phyloP scores from a whole-genome alignment of 2,113 vertebrate genomes.

The Pedionomus torquatus region DNA sequence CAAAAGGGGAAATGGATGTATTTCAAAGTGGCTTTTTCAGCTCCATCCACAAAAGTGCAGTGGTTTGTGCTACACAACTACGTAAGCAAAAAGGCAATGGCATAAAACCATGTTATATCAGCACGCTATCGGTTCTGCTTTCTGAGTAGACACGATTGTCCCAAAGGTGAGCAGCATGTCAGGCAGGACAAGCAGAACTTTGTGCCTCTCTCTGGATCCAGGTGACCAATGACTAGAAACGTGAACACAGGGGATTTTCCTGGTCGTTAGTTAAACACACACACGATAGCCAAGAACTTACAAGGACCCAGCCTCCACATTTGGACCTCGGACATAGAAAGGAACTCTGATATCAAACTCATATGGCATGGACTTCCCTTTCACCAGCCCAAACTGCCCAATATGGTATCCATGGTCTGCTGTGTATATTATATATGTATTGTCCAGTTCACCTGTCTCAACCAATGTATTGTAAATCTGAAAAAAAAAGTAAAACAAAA shows the following conservation, averaged over 20 bases:
- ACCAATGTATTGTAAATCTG: constrained; percentile 90
- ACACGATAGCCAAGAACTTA: constrained; percentile 71
- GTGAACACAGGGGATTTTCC: neutral
- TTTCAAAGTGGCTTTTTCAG: neutral
- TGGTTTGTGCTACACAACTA: neutral
- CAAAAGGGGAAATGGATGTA: neutral
- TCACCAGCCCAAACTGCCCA: constrained; percentile 96
- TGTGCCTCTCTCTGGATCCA: neutral
- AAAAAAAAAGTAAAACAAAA: neutral
- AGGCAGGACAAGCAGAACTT: neutral
- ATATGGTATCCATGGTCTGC: constrained; percentile 98
- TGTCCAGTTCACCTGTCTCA: constrained; percentile 93
- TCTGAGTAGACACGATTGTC: neutral
- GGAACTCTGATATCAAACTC: constrained; percentile 97
- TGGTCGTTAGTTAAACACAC: neutral
- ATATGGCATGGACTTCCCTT: constrained; percentile 98
- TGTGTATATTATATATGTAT: constrained; percentile 95
- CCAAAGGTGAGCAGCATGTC: neutral
- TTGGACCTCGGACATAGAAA: constrained; percentile 93
- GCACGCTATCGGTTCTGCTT: neutral
- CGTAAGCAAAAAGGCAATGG: neutral
- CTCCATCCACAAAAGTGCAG: neutral
- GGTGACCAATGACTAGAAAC: neutral
- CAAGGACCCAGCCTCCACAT: constrained; percentile 91
- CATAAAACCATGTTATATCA: neutral